These are phyloP conservation scores for Watersipora subatra DNA, from an alignment of 1,140 invertebrate species.

Conservation along the genomic window DNA sequence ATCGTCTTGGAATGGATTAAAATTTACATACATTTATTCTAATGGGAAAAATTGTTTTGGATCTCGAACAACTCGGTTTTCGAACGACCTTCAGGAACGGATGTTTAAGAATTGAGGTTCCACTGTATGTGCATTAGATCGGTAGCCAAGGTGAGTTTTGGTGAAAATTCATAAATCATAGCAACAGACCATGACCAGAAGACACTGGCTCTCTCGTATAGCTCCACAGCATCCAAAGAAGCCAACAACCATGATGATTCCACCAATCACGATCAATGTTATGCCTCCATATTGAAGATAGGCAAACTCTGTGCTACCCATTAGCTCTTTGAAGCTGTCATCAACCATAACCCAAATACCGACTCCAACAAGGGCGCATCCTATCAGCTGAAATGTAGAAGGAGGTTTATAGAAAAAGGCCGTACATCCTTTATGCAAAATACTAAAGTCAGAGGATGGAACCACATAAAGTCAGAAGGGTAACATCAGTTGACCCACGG, in stretches of 20 bases:
- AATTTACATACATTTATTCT: too few relatives aligned
- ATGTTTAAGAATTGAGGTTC: too few relatives aligned
- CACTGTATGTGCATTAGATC: too few relatives aligned
- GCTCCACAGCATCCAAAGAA: slow-evolving; percentile 84
- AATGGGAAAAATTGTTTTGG: too few relatives aligned
- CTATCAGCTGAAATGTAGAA: slow-evolving; percentile 50
- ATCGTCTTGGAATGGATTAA: too few relatives aligned
- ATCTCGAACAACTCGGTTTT: too few relatives aligned
- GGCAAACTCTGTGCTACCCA: slow-evolving; percentile 21
- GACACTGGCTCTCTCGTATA: slow-evolving; percentile 67
- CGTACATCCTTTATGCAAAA: too few relatives aligned
- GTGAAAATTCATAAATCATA: too few relatives aligned
- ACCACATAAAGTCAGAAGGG: background rate
- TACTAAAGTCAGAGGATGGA: background rate
- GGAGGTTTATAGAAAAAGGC: background rate
- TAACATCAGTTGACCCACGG: background rate
- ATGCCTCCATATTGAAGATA: slow-evolving; percentile 28
- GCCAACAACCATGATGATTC: slow-evolving; percentile 66
- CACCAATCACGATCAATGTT: slow-evolving; percentile 61
- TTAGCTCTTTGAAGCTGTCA: slow-evolving; percentile 24
- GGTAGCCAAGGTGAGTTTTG: too few relatives aligned
- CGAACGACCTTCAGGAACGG: too few relatives aligned
- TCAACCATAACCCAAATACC: slow-evolving; percentile 64
- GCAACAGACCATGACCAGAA: slow-evolving; percentile 59
- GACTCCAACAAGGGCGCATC: slow-evolving; percentile 55